A percentile compares a stretch with the other conserved stretches of the same genome.
Evolutionary conservation across 2,113 vertebrate genomes (phyloP).

Genomic region (Ptychochromis oligacanthus): DNA sequence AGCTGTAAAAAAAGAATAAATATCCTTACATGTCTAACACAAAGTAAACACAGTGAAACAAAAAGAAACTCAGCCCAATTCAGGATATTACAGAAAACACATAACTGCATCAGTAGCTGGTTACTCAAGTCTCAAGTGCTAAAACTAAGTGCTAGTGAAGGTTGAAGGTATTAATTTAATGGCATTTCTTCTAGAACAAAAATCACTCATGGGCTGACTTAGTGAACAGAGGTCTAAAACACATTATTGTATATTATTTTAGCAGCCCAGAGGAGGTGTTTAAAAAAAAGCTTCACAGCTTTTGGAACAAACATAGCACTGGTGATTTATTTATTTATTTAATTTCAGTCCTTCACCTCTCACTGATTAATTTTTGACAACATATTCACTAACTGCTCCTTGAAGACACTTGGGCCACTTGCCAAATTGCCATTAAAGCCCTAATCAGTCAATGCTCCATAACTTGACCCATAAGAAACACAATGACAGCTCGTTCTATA

Average conservation of each 20-base stretch:
- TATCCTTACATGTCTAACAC: neutral
- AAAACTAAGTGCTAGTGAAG: neutral
- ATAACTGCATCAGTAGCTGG: neutral
- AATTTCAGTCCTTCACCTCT: neutral
- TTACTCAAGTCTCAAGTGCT: neutral
- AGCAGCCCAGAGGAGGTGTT: neutral
- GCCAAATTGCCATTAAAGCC: neutral
- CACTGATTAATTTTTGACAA: neutral
- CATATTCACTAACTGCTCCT: neutral
- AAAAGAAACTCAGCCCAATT: neutral
- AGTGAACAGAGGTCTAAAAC: neutral
- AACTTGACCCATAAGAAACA: neutral
- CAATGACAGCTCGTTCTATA: neutral
- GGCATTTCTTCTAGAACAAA: neutral
- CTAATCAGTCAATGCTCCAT: neutral
- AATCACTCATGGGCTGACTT: neutral
- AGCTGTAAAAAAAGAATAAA: slow-evolving; percentile 71
- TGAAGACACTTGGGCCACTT: neutral
- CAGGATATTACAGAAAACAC: neutral
- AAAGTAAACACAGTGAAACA: neutral
- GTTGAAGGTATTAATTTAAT: neutral
- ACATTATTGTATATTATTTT: neutral
- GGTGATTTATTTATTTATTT: neutral
- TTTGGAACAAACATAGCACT: neutral
- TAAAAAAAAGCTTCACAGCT: neutral